Percentiles rank a stretch among this genome's conserved stretches.
Evolutionary conservation across 1,140 invertebrate species (phyloP).

Genomic region (Cataglyphis hispanica): DNA sequence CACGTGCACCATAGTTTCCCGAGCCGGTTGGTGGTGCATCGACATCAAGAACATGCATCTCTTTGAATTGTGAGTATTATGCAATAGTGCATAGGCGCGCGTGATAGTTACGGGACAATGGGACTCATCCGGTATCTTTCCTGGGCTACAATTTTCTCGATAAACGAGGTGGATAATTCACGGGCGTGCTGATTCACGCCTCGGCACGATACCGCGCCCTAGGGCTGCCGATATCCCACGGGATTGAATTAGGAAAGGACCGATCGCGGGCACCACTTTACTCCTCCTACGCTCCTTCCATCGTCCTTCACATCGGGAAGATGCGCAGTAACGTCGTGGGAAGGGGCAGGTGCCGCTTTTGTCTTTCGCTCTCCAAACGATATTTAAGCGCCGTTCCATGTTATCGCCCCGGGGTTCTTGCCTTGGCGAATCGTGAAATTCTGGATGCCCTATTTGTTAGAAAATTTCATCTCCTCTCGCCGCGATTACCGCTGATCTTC

Average conservation of each 20-base stretch:
- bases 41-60: conserved; percentile 27
- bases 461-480: conserved; percentile 60
- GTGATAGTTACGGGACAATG: conserved; percentile 53
- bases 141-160: conserved; percentile 65
- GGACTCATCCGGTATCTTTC: conserved; percentile 64
- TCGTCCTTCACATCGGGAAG: conserved; percentile 57
- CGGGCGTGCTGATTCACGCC: conserved; percentile 70
- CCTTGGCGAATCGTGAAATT: conserved; percentile 61
- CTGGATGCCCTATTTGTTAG: conserved; percentile 63
- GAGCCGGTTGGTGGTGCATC: conserved; percentile 16
- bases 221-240: conserved; percentile 73
- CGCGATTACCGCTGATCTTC: conserved; percentile 37
- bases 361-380: conserved; percentile 71
- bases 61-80: conserved; percentile 49
- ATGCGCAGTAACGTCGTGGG: conserved; percentile 65
- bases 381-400: conserved; percentile 75
- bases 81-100: conserved; percentile 38
- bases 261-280: conserved; percentile 69
- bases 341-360: conserved; percentile 75
- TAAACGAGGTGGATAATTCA: conserved; percentile 76
- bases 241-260: conserved; percentile 77
- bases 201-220: conserved; percentile 58
- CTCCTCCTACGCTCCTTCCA: conserved; percentile 58
- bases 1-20: conserved; percentile 24
- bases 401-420: conserved; percentile 65